Evolutionary conservation across 2,888 invertebrate genomes (phyloP).

Genomic region (Chaetoderma sp.): DNA sequence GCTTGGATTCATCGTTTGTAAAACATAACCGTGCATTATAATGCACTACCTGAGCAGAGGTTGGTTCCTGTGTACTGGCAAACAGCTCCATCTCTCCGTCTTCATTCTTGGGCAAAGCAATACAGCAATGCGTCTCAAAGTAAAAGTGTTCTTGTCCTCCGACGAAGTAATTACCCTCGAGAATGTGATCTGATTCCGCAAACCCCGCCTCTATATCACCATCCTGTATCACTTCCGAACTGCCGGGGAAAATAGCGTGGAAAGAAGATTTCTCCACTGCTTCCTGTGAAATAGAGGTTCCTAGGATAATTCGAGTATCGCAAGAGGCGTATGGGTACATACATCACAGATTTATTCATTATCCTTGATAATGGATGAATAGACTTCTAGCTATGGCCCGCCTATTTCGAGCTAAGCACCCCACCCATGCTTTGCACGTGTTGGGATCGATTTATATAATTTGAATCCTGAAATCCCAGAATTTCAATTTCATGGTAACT

Average conservation of each 20-base stretch:
- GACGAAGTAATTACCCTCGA: slow-evolving; percentile 82
- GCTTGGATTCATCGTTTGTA: no score
- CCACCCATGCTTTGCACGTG: no score
- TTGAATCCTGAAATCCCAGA: no score
- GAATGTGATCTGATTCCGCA: slow-evolving; percentile 76
- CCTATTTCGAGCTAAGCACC: no score
- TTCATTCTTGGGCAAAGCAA: slow-evolving; percentile 70
- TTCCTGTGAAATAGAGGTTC: no score
- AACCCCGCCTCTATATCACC: slow-evolving; percentile 78
- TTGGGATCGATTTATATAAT: no score
- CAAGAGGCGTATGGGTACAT: no score
- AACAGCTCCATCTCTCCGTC: slow-evolving; percentile 86
- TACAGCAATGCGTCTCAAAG: slow-evolving; percentile 78
- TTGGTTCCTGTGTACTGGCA: slow-evolving; percentile 79
- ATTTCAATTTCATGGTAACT: no score
- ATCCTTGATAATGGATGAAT: no score
- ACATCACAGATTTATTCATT: no score
- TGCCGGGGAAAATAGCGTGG: neutral
- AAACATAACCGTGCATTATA: no score
- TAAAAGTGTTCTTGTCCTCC: slow-evolving; percentile 97
- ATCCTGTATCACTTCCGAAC: slow-evolving; percentile 1
- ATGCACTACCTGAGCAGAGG: slow-evolving; percentile 33
- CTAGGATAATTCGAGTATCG: neutral
- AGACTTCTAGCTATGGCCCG: no score
- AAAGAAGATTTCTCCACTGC: slow-evolving; percentile 28